Base-by-base conservation (phyloP, 1,140 invertebrate genomes). In the Magallana ariakensis region DNA sequence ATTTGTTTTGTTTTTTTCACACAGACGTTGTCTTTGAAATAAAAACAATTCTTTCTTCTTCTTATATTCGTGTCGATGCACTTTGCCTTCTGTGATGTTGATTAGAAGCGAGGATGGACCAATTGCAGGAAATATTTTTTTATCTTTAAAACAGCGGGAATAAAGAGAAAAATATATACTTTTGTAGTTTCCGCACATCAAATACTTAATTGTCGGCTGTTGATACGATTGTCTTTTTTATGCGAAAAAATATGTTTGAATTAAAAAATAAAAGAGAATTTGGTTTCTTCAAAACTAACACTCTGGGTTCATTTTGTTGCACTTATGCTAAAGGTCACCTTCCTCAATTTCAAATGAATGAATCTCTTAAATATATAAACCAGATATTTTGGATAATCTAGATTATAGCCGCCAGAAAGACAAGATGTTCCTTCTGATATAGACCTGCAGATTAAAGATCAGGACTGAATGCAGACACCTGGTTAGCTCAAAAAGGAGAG, bases 11-110 rank as follows among this genome's bases (percentile, higher is more conserved):
- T 26, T 75, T 75, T 46, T 46, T 5, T 75, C 22, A 26, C 33
- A 22, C 66, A 75, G 66, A 75, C 22, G 22, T 75, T 75, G 66
- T 75, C 66, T 75, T 75, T 75, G 66, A 75, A 22, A 26, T 60
- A 26, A 26, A 75, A 75, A 75, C 66, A 22, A 75, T 33, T 10
- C 22, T 26, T 75, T 16, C 22, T 22, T 66, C n/a, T 9, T 19
- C 62, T 46, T 46, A 46, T 46, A 46, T 46, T 46, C 5, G 33
- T 46, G 33, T 19, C 19, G 7, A 6, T 22, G 62, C 16, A 66
- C 62, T 66, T 66, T 75, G 19, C 33, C 66, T 75, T 13, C 10
- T 22, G 22, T 26, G 66, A 22, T 75, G 66, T 75, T 33, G 66
- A 75, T 75, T 75, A 13, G 7, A 75, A 13, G 66, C 33, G 26